Evolutionary conservation across 1,140 invertebrate species (phyloP).

Genomic region (Dendroctonus ponderosae): DNA sequence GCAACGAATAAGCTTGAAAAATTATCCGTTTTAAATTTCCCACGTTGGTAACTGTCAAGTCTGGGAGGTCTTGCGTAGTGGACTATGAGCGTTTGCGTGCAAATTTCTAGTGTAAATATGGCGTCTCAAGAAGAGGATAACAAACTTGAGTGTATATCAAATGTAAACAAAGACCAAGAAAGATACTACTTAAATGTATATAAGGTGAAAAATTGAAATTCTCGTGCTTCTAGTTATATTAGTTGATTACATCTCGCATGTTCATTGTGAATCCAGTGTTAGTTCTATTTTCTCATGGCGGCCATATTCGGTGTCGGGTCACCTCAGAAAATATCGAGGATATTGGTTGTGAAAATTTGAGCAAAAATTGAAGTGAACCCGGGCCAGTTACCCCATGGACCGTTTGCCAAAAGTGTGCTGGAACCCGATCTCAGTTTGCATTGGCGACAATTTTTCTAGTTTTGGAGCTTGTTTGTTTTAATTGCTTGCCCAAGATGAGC

Average conservation of each 20-base stretch:
- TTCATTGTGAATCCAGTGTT: constrained; percentile 44
- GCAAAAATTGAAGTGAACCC: constrained; percentile 11
- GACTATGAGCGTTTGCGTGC: constrained; percentile 40
- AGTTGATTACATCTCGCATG: constrained; percentile 46
- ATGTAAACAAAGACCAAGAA: constrained; percentile 46
- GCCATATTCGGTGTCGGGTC: constrained; percentile 44
- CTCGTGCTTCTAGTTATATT: constrained; percentile 44
- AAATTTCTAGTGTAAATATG: constrained; percentile 50
- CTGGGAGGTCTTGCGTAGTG: constrained; percentile 12
- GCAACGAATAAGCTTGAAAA: too few species aligned
- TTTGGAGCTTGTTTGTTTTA: constrained; percentile 40
- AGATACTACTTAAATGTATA: constrained; percentile 46
- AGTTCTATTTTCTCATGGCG: constrained; percentile 47
- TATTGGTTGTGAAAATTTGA: constrained; percentile 11
- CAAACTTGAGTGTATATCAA: constrained; percentile 43
- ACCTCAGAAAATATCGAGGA: constrained; percentile 15
- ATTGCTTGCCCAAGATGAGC: constrained; percentile 44
- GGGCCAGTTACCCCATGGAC: constrained; percentile 8
- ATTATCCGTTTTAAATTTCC: constrained; percentile 4
- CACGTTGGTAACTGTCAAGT: neutral
- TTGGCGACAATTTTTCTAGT: constrained; percentile 18
- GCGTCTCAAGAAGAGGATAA: constrained; percentile 48
- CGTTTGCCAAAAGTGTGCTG: constrained; percentile 12
- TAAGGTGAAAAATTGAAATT: constrained; percentile 47
- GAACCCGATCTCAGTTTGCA: constrained; percentile 1